Evolutionary conservation across 1,140 invertebrate species (phyloP), one percentile per base, ranked within the genome.

Genomic region (Camponotus pennsylvanicus): DNA sequence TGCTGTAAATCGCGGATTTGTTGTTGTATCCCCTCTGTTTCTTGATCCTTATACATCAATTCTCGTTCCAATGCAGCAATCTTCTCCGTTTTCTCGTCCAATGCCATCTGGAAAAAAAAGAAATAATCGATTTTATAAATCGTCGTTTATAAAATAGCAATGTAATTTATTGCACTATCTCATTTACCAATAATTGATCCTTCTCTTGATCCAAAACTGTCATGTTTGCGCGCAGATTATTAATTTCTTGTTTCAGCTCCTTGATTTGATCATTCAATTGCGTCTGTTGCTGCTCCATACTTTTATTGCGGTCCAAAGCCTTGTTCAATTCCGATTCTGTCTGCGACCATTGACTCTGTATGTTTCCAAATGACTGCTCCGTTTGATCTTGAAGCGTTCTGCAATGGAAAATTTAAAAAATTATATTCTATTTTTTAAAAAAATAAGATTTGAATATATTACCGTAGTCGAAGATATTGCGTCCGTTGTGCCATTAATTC

Each of bases 321-420:
- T 95, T 92, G 84, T 94, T 95, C 15, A 97, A 88, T 93, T 97
- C 96, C 52, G 95, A 95, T 91, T 96, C 96, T 49, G 94, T 90
- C 73, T 95, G 94, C 79, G 95, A 92, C 55, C 96, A 92, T 93
- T 96, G 95, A 91, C 95, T 94, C 92, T 96, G 96, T 45, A 95
- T 92, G 89, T 96, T 96, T 86, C 94, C 94, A 67, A 96, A 95
- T 34, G 96, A 96, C 91, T 96, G 95, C 93, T 97, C 96, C 55
- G 96, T 96, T 94, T 97, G 96, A 88, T 96, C 94, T 92, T 97
- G 96, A 55, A 96, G 93, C 61, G 96, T 95, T 92, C 96, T 97
- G 79, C 45, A 94, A 94, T 40, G 95, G 89, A 93, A 95, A 11
- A 9, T 78, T 37, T 55, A 79, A n/a, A 7, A 21, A 21, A 45